Conservation (phyloP, 2,113 vertebrate species). For the Alosa alosa region DNA sequence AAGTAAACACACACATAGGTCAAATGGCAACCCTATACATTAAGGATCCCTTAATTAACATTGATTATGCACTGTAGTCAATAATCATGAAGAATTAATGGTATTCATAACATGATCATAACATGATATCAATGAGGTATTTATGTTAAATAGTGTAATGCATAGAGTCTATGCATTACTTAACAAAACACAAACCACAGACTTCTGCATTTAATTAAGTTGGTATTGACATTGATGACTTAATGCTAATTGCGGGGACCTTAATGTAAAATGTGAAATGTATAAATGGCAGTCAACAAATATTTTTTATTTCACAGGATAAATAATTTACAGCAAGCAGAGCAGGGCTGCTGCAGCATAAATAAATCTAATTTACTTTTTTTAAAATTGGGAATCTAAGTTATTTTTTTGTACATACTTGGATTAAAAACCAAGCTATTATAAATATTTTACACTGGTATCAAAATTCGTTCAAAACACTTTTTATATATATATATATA, state of each 20-base stretch:
- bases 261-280: not conserved
- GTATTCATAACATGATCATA: not conserved
- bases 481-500: not conserved
- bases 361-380: conserved; percentile 12
- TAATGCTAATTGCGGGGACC: not conserved
- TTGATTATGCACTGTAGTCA: not conserved
- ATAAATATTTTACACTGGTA: conserved; percentile 16
- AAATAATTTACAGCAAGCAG: conserved; percentile 10
- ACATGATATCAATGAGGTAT: not conserved
- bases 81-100: not conserved
- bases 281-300: conserved; percentile 13
- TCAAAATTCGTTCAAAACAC: conserved; percentile 13
- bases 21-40: not conserved
- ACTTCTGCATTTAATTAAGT: not conserved
- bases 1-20: not conserved
- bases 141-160: not conserved
- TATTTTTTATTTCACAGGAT: not conserved
- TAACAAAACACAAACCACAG: too few relatives aligned
- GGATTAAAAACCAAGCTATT: conserved; percentile 15
- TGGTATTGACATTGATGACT: not conserved
- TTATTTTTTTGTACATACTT: conserved; percentile 9
- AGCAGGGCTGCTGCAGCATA: not conserved
- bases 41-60: not conserved
- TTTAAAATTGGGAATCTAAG: conserved; percentile 6
- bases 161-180: too few relatives aligned